Percentiles rank a stretch among this genome's conserved stretches.
Evolutionary conservation across 2,888 invertebrate genomes (phyloP).

Genomic region (Melolontha melolontha): DNA sequence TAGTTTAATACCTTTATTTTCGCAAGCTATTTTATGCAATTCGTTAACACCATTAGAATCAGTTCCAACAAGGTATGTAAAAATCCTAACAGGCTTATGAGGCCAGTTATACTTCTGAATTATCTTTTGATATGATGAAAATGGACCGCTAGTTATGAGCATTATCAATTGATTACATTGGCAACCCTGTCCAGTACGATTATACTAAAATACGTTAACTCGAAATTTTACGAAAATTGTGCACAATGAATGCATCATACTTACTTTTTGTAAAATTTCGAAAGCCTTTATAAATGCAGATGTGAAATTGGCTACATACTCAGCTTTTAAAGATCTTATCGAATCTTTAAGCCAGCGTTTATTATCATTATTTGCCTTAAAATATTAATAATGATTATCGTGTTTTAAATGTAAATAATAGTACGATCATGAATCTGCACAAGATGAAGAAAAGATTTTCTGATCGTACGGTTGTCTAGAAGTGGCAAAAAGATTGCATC

Average conservation of each 20-base stretch:
- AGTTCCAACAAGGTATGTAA: constrained; percentile 95
- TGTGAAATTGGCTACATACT: constrained; percentile 91
- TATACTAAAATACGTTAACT: constrained; percentile 70
- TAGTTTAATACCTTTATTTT: constrained; percentile 85
- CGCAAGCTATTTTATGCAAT: constrained; percentile 95
- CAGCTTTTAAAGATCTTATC: constrained; percentile 78
- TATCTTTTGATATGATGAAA: constrained; percentile 74
- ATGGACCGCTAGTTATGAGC: constrained; percentile 94
- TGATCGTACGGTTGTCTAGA: too few relatives aligned
- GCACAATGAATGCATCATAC: constrained; percentile 69
- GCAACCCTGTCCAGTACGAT: constrained; percentile 85
- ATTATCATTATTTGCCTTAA: constrained; percentile 85
- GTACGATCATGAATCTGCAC: too few relatives aligned
- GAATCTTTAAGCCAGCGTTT: constrained; percentile 83
- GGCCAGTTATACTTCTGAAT: constrained; percentile 89
- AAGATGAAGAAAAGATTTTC: background rate
- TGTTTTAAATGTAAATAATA: background rate
- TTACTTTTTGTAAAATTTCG: constrained; percentile 89
- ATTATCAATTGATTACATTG: constrained; percentile 99
- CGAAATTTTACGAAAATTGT: background rate
- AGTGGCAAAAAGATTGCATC: too few relatives aligned
- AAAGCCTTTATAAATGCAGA: constrained; percentile 93
- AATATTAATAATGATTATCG: constrained; percentile 28
- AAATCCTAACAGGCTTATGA: constrained; percentile 93
- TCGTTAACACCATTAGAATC: constrained; percentile 89